Conservation (phyloP, 2,888 invertebrate genomes). For the Urechis unicinctus region DNA sequence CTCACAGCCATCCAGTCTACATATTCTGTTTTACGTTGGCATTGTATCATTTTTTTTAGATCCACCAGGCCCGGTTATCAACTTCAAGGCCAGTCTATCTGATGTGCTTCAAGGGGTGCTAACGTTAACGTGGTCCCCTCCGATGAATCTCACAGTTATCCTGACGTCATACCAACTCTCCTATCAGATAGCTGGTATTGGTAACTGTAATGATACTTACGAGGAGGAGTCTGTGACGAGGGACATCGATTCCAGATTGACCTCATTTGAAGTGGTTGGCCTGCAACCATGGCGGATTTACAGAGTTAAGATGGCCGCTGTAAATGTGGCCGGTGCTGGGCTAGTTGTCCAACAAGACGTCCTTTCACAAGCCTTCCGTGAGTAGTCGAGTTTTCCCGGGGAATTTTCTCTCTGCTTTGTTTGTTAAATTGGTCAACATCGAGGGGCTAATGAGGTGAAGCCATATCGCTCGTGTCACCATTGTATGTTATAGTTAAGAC, state of each 20-base stretch:
- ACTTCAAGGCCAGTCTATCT: constrained; percentile 2
- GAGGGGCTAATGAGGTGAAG: too few relatives aligned
- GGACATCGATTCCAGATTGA: neutral
- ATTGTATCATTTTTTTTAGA: constrained; percentile 8
- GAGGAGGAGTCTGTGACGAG: neutral
- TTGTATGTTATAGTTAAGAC: too few relatives aligned
- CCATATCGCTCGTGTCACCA: too few relatives aligned
- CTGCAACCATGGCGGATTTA: constrained; percentile 6
- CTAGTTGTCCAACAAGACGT: neutral
- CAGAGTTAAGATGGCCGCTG: neutral
- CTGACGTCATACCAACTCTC: constrained; percentile 15
- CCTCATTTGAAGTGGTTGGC: neutral
- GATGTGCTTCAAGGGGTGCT: neutral
- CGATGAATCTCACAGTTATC: neutral
- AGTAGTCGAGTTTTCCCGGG: neutral
- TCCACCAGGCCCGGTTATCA: constrained; percentile 7
- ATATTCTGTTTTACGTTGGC: too few relatives aligned
- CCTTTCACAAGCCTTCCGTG: neutral
- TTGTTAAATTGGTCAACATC: neutral
- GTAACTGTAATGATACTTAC: constrained; percentile 24
- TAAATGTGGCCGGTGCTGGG: constrained; percentile 3
- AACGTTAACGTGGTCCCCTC: constrained; percentile 9
- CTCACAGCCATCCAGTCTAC: too few relatives aligned
- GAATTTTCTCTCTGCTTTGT: neutral
- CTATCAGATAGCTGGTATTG: constrained; percentile 23